Percentiles rank a stretch among this genome's conserved stretches.
These are phyloP conservation scores for Thaleichthys pacificus DNA, from an alignment of 2,797 vertebrate genomes.

Conservation along the genomic window DNA sequence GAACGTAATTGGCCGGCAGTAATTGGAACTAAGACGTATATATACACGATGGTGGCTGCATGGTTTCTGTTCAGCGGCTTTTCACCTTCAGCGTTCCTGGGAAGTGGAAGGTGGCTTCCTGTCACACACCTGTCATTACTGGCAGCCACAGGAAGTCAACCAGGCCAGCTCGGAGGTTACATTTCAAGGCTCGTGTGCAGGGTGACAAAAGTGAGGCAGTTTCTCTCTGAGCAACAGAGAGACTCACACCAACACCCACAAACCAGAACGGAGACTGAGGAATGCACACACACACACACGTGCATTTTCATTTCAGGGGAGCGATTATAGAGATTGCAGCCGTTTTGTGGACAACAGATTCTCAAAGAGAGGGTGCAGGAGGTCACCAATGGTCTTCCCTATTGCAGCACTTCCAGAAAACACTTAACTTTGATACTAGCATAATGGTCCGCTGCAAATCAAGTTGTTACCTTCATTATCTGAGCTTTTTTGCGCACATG, in stretches of 20 bases:
- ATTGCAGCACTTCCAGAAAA: not conserved
- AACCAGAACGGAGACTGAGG: too few species aligned
- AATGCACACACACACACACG: too few species aligned
- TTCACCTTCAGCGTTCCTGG: constrained; percentile 20
- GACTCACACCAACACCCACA: too few species aligned
- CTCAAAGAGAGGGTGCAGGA: not conserved
- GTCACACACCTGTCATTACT: constrained; percentile 47
- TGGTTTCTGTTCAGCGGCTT: constrained; percentile 20
- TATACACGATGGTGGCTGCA: constrained; percentile 16
- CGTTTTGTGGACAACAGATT: not conserved
- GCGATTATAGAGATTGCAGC: not conserved
- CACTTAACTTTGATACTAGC: not conserved
- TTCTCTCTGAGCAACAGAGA: too few species aligned
- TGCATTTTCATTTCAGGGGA: too few species aligned
- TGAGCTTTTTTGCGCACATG: too few species aligned
- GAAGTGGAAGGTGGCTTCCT: constrained; percentile 39
- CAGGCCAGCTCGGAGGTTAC: not conserved
- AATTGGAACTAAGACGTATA: constrained; percentile 40
- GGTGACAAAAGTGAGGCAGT: too few species aligned
- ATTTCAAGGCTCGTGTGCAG: too few species aligned
- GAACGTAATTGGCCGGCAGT: constrained; percentile 57
- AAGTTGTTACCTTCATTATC: not conserved
- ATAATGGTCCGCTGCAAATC: not conserved
- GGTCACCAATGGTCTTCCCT: not conserved
- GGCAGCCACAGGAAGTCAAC: constrained; percentile 21